Percentiles rank a stretch among this genome's conserved stretches.
phyloP scores from a whole-genome alignment of 2,797 vertebrate species.

The Rhinella marina region DNA sequence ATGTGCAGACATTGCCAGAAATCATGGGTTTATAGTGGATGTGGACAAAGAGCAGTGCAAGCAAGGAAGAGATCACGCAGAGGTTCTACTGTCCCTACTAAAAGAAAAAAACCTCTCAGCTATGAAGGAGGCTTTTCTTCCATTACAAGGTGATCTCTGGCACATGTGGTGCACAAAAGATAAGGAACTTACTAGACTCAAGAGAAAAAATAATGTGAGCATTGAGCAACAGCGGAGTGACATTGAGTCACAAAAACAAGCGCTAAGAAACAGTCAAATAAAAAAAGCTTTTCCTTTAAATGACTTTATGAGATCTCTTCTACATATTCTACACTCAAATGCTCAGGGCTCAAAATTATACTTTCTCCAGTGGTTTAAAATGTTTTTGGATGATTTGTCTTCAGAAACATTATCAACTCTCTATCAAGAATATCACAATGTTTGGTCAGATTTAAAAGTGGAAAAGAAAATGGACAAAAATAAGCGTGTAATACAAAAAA shows the following conservation, averaged over 20 bases:
- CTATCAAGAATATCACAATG: constrained; percentile 63
- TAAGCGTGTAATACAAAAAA: neutral
- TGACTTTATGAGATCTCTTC: constrained; percentile 67
- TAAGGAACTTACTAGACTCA: constrained; percentile 74
- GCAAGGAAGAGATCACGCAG: constrained; percentile 69
- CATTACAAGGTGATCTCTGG: constrained; percentile 79
- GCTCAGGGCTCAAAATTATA: constrained; percentile 66
- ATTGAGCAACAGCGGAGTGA: constrained; percentile 73
- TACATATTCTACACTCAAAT: constrained; percentile 62
- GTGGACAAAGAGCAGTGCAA: constrained; percentile 67
- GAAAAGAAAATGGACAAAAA: constrained; percentile 66
- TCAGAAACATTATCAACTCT: constrained; percentile 63
- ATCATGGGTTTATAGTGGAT: constrained; percentile 69
- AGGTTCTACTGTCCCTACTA: constrained; percentile 60
- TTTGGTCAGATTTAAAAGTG: constrained; percentile 66
- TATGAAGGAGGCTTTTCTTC: constrained; percentile 74
- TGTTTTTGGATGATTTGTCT: constrained; percentile 67
- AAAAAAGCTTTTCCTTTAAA: constrained; percentile 62
- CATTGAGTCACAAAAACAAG: constrained; percentile 61
- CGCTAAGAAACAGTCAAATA: constrained; percentile 65
- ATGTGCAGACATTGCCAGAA: constrained; percentile 57
- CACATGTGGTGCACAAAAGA: constrained; percentile 74
- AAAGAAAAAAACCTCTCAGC: constrained; percentile 57
- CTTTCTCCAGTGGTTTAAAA: constrained; percentile 77
- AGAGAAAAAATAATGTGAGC: constrained; percentile 69